phyloP scores from a whole-genome alignment of 2,888 invertebrate genomes.

The Megastigmus dorsalis region DNA sequence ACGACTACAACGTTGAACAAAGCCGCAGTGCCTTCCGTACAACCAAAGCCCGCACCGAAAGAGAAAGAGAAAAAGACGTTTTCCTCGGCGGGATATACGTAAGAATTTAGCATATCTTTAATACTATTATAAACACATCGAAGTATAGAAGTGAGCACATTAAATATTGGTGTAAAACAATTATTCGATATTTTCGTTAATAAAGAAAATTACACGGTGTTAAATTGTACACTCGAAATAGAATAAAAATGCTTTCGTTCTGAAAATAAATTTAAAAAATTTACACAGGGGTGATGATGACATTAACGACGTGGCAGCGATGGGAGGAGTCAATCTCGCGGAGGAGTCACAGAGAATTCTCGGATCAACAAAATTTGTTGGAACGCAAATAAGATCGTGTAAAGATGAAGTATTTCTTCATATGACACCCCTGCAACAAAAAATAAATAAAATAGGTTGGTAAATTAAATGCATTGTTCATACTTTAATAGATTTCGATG shows the following conservation, averaged over 20 bases:
- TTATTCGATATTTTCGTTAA: no score
- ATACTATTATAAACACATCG: no score
- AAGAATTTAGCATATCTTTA: no score
- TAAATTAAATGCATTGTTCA: no score
- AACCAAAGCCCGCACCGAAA: constrained; percentile 80
- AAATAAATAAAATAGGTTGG: constrained; percentile 84
- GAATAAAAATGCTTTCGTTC: no score
- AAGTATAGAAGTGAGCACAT: no score
- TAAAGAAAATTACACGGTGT: no score
- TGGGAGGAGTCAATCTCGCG: constrained; percentile 98
- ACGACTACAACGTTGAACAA: constrained; percentile 75
- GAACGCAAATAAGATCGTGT: constrained; percentile 90
- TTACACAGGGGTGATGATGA: constrained; percentile 89
- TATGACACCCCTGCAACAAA: constrained; percentile 84
- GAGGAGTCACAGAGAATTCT: constrained; percentile 97
- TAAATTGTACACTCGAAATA: no score
- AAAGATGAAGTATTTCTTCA: constrained; percentile 94
- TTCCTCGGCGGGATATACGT: constrained; percentile 77
- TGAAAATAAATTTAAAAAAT: constrained; percentile 7
- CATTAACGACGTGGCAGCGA: constrained; percentile 98
- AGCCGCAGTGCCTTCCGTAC: constrained; percentile 77
- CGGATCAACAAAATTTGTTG: constrained; percentile 91
- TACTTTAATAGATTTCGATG: no score
- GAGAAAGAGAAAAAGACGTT: constrained; percentile 86
- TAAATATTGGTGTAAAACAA: no score